A percentile compares a stretch with the other conserved stretches of the same genome.
These are phyloP conservation scores for Rhagonycha fulva DNA, from an alignment of 2,888 invertebrate genomes.

Conservation along the genomic window DNA sequence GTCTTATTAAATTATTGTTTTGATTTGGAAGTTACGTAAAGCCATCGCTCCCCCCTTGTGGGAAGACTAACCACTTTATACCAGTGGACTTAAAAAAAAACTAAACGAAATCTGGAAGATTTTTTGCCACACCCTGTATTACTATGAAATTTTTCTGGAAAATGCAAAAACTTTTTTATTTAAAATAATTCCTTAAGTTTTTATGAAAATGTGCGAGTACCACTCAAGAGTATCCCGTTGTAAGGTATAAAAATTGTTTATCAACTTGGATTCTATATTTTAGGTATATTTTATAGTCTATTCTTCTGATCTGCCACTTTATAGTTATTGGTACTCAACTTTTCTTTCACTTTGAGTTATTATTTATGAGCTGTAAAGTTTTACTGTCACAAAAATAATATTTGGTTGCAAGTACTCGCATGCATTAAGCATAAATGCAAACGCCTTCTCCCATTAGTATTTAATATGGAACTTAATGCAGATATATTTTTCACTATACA, in stretches of 20 bases:
- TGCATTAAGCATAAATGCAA: not conserved
- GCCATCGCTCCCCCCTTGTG: no score
- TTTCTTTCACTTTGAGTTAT: not conserved
- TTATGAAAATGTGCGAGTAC: not conserved
- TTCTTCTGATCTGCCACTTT: not conserved
- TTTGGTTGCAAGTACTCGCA: not conserved
- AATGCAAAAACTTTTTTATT: not conserved
- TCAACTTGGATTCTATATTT: not conserved
- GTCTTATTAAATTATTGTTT: no score
- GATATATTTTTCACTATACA: constrained; percentile 43
- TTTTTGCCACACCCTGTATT: no score
- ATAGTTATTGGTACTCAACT: not conserved
- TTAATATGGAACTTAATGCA: constrained; percentile 30
- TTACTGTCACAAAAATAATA: not conserved
- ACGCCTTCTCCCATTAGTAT: not conserved
- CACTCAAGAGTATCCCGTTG: not conserved
- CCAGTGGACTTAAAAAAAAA: no score
- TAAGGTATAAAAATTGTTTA: not conserved
- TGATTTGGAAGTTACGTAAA: no score
- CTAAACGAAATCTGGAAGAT: no score
- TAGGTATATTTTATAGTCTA: not conserved
- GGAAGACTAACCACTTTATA: no score
- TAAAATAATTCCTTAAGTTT: not conserved
- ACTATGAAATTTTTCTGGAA: no score
- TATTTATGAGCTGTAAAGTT: not conserved